Conservation (phyloP, 2,888 invertebrate species). For the Papilio elwesi region DNA sequence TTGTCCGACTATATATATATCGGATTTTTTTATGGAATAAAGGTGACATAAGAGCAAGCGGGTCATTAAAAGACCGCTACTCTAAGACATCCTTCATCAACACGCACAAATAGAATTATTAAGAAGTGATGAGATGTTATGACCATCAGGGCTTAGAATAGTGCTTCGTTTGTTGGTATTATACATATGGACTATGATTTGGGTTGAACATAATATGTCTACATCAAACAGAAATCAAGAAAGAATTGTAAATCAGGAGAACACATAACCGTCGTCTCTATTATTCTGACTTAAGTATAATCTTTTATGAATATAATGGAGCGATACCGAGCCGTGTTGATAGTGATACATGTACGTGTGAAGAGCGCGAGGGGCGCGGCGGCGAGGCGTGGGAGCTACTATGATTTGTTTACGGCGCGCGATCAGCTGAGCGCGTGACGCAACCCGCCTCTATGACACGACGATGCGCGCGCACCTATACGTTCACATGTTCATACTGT, state of each 20-base stretch:
- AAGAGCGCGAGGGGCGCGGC: background rate
- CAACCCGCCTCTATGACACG: conserved; percentile 51
- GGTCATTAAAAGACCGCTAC: no score
- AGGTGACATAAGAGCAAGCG: no score
- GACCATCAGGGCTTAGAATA: background rate
- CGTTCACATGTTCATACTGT: background rate
- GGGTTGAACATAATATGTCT: background rate
- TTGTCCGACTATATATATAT: no score
- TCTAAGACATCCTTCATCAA: no score
- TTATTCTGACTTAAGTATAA: background rate
- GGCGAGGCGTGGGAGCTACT: conserved; percentile 74
- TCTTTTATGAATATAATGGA: background rate
- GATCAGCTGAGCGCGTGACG: conserved; percentile 72
- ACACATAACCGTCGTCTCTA: no score
- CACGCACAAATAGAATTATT: no score
- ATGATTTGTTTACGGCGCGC: conserved; percentile 79
- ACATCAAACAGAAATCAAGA: background rate
- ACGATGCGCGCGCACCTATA: conserved; percentile 47
- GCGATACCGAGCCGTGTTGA: background rate
- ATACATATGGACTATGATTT: background rate
- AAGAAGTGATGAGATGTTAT: no score
- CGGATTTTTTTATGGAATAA: no score
- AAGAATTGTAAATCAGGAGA: no score
- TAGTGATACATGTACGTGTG: conserved; percentile 18
- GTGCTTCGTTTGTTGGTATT: background rate